Base-by-base conservation (phyloP, 2,113 vertebrate species). In the Alligator sinensis region DNA sequence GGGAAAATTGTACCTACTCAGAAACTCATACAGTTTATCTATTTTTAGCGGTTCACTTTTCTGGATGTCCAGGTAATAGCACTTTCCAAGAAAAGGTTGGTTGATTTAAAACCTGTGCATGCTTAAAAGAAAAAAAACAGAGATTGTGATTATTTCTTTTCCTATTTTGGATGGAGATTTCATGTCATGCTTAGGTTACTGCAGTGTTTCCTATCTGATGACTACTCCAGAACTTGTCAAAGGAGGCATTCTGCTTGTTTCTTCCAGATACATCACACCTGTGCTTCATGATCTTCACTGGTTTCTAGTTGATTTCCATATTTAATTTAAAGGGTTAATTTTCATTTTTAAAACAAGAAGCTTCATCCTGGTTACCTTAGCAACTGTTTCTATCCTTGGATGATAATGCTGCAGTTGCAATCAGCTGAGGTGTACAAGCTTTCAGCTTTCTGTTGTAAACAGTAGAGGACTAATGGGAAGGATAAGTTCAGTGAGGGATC, bases 251-350 rank as follows among this genome's bases (percentile, higher is more conserved):
- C 28, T 30, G 8, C n/a, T 75, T 82, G 25, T 15, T 19, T 4
- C 38, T 93, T 90, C 38, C 30, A 86, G 81, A 77, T 25, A 75
- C 86, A 30, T 82, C 55, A n/a, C 30, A 77, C 0, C 30, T 84
- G 25, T 82, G 64, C 28, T 68, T 68, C 64, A 68, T 9, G 54
- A 66, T 4, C 1, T 63, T 87, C 47, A 80, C 61, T 77, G 68
- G 83, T 68, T 84, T 82, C 30, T 61, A 90, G 64, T 57, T 55
- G 5, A 24, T 86, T 92, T 91, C 89, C 60, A 91, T 4, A 11
- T 75, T 79, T 70, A 60, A 8, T 27, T 80, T 79, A 18, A 11
- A 47, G 58, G 55, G 60, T 27, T 88, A 38, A 86, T 79, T 82
- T 30, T 28, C 18, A 54, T 28, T 11, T 77, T 88, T 55, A 90